Evolutionary conservation across 2,113 vertebrate genomes (phyloP).

Genomic region (Gambusia holbrooki): DNA sequence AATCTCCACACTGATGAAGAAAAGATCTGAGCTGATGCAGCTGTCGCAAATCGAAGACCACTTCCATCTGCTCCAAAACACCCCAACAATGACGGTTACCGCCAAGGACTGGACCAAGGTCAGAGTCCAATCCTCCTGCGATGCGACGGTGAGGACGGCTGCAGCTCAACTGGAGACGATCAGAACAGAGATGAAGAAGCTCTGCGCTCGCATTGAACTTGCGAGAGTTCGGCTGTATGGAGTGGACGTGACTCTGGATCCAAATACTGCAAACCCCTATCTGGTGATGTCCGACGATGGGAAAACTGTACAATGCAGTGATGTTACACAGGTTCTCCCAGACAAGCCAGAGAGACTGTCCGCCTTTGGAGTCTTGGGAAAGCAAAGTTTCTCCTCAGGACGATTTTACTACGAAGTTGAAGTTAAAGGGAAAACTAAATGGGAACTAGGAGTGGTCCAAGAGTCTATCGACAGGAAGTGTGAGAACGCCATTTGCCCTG

Average conservation of each 20-base stretch:
- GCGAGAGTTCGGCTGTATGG: not conserved
- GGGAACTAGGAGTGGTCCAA: slow-evolving; percentile 10
- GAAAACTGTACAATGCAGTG: not conserved
- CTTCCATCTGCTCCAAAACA: slow-evolving; percentile 14
- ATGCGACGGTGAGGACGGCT: not conserved
- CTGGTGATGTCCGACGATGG: slow-evolving; percentile 4
- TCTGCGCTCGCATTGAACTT: not conserved
- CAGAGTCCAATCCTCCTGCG: not conserved
- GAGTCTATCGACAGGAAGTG: slow-evolving; percentile 5
- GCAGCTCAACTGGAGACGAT: slow-evolving; percentile 10
- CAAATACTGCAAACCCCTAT: not conserved
- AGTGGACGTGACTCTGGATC: slow-evolving; percentile 18
- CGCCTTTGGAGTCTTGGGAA: slow-evolving; percentile 10
- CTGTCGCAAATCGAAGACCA: slow-evolving; percentile 7
- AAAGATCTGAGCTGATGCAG: not conserved
- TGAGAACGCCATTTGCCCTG: not conserved
- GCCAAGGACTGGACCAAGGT: slow-evolving; percentile 8
- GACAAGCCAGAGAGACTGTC: not conserved
- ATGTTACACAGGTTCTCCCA: not conserved
- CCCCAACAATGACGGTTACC: not conserved
- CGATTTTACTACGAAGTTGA: slow-evolving; percentile 6
- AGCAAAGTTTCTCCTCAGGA: not conserved
- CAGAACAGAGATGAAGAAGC: slow-evolving; percentile 1
- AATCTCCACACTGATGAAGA: slow-evolving; percentile 9
- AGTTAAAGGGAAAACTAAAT: slow-evolving; percentile 3